Conservation (phyloP, 2,797 vertebrate species). For the Chelonia mydas region DNA sequence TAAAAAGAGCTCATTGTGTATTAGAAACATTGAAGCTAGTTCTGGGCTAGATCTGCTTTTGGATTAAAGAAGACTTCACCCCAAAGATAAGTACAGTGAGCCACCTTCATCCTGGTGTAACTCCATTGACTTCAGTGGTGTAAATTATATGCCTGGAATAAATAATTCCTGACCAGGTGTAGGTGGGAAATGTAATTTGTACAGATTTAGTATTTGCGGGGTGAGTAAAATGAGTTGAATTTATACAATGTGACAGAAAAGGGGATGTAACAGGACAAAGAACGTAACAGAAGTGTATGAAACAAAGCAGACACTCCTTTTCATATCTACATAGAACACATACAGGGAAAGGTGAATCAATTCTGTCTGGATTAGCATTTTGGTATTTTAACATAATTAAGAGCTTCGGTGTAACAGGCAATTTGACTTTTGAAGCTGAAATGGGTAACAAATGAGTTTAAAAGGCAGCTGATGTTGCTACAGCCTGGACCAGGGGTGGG, state of each 20-base stretch:
- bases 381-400: neutral
- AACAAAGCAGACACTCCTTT: fast-evolving
- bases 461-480: neutral
- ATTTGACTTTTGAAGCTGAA: neutral
- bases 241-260: neutral
- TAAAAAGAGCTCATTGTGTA: neutral
- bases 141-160: neutral
- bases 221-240: neutral
- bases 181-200: neutral
- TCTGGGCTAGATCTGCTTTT: neutral
- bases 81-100: neutral
- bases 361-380: neutral
- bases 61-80: neutral
- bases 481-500: neutral
- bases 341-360: neutral
- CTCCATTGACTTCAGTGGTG: neutral
- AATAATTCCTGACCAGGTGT: neutral
- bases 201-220: neutral
- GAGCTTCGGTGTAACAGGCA: neutral
- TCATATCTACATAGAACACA: neutral
- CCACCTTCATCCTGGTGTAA: neutral
- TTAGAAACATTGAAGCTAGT: neutral
- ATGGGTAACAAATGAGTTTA: neutral
- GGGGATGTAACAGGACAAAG: neutral
- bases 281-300: neutral